Base-by-base conservation (phyloP, 2,888 invertebrate species). In the Rhogogaster chlorosoma region DNA sequence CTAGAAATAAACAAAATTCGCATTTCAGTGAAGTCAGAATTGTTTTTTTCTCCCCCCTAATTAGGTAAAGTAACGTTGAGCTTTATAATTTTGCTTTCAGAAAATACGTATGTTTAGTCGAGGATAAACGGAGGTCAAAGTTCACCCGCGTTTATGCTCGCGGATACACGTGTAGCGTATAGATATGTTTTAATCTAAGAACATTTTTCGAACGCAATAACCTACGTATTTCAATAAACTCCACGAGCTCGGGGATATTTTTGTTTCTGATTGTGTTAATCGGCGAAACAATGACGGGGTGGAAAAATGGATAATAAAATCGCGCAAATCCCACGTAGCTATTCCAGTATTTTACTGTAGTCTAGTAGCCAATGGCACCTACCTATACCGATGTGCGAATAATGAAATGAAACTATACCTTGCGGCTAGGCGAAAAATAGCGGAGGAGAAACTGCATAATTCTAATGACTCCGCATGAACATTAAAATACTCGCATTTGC, bases 401-500 rank as follows among this genome's bases (percentile, higher is more conserved):
- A 15, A 61, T 42, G 15, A 61, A 80, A 80, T 61, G 61, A 61
- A 38, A 57, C 32, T 5, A 18, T 29, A 29, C 6, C 26, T 5
- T 22, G 15, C n/a, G 29, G n/a, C 15, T 26, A 32, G 57, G 57
- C 22, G 26, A 53, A 78, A 78, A 32, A n/a, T 36, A 15, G 61
- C 22, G 12, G 22, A 22, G 18, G 26, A 45, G 29, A 67, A 67
- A 67, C 83, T 61, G 83, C 83, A 83, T 83, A 83, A 83, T 83
- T 83, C 67, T 83, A 83, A 83, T 36, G 80, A 80, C 61, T 83
- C 67, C 83, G 80, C 80, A 80, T 80, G 32, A n/a, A 32, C 12
- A 45, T 53, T 73, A 42, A 38, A 38, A 22, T 10, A 42, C 42
- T 73, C 42, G 73, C 26, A 67, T 67, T 67, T 32, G 32, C 67